Conservation (phyloP, 2,113 vertebrate genomes). For the Protobothrops mucrosquamatus region DNA sequence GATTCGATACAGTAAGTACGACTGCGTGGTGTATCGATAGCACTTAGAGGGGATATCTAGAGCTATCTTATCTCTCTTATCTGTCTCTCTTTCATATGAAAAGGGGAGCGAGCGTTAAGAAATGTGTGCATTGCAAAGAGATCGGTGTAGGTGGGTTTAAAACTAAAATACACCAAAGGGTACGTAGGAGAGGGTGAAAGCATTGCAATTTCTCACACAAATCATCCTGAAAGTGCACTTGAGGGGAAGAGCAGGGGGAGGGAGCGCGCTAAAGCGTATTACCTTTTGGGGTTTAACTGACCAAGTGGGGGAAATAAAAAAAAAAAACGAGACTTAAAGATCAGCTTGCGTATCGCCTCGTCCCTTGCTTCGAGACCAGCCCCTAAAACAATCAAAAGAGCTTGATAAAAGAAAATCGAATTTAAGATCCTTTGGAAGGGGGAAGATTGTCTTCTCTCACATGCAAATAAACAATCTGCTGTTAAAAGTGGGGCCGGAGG, state of each 20-base stretch:
- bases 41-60: conserved; percentile 67
- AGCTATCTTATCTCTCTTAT: neutral
- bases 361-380: conserved; percentile 25
- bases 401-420: conserved; percentile 28
- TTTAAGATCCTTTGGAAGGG: neutral
- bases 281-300: conserved; percentile 55
- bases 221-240: conserved; percentile 67
- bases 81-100: conserved; percentile 49
- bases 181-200: conserved; percentile 63
- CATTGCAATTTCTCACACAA: conserved; percentile 65
- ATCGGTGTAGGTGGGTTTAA: conserved; percentile 51
- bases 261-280: conserved; percentile 56
- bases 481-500: conserved; percentile 25
- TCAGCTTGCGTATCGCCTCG: conserved; percentile 29
- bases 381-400: neutral
- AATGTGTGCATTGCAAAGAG: conserved; percentile 66
- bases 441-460: conserved; percentile 42
- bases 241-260: conserved; percentile 31
- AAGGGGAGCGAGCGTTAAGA: conserved; percentile 62
- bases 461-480: conserved; percentile 44
- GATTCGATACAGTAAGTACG: conserved; percentile 82
- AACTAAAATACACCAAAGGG: conserved; percentile 50
- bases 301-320: conserved; percentile 50
- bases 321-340: conserved; percentile 55
- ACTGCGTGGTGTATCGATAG: conserved; percentile 77